These are phyloP conservation scores for Emydocephalus ijimae DNA, from an alignment of 2,113 vertebrate species.

Conservation along the genomic window DNA sequence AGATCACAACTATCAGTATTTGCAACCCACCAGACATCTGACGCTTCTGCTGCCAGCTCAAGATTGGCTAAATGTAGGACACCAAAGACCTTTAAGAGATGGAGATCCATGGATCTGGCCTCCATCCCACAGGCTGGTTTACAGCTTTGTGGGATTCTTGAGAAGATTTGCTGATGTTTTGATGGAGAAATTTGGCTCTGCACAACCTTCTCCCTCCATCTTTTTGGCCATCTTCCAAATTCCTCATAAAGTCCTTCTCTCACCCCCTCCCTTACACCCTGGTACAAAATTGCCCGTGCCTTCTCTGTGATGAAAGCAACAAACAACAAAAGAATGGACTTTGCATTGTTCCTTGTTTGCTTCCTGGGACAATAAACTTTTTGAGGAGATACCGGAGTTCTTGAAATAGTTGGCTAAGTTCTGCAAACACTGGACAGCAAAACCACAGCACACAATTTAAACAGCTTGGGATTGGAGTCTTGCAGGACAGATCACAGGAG, in stretches of 20 bases:
- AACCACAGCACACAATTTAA: constrained; percentile 40
- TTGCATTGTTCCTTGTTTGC: not conserved
- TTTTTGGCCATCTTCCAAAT: not conserved
- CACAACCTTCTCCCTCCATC: not conserved
- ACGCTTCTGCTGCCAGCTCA: not conserved
- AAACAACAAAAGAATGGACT: not conserved
- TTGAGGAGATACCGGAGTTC: constrained; percentile 3
- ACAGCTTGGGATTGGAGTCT: not conserved
- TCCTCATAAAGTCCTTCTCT: not conserved
- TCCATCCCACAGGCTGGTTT: not conserved
- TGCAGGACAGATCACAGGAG: not conserved
- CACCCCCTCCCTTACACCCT: not conserved
- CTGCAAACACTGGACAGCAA: constrained; percentile 25
- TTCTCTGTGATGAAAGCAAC: not conserved
- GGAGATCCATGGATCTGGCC: not conserved
- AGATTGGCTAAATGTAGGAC: not conserved
- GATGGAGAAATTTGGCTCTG: not conserved
- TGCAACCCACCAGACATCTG: not conserved
- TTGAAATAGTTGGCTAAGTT: constrained; percentile 24
- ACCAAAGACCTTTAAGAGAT: not conserved
- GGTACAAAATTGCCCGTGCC: not conserved
- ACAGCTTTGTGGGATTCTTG: too few species aligned
- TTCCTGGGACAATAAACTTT: not conserved
- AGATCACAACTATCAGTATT: not conserved
- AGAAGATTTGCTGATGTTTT: too few species aligned